A percentile compares a stretch with the other conserved stretches of the same genome.
These are phyloP conservation scores for Tinea semifulvella DNA, from an alignment of 2,888 invertebrate species.

Conservation along the genomic window DNA sequence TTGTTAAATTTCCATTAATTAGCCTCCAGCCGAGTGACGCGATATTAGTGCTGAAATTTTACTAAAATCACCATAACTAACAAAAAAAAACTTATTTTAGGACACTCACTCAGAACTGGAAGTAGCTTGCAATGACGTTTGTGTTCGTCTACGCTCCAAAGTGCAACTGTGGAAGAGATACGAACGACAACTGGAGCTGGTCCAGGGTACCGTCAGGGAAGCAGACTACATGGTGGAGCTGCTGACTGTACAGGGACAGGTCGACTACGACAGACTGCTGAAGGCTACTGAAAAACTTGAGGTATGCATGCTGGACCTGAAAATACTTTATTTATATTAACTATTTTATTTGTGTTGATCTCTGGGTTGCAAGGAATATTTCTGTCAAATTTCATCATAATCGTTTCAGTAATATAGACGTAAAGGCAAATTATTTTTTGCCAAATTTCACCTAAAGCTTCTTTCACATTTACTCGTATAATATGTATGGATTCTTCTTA, in stretches of 20 bases:
- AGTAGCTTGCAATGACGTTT: conserved; percentile 73
- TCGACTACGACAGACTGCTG: conserved; percentile 82
- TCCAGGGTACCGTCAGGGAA: conserved; percentile 84
- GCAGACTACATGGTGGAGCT: conserved; percentile 90
- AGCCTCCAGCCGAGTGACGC: background rate
- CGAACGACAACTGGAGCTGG: conserved; percentile 79
- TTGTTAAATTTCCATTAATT: too few species aligned
- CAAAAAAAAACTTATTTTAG: conserved; percentile 46
- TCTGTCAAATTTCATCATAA: too few species aligned
- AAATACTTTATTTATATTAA: too few species aligned
- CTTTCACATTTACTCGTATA: too few species aligned
- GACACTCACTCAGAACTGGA: conserved; percentile 79
- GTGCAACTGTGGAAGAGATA: conserved; percentile 79
- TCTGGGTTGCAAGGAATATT: too few species aligned
- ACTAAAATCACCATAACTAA: background rate
- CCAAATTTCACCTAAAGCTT: too few species aligned
- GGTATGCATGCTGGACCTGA: too few species aligned
- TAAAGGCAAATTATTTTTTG: too few species aligned
- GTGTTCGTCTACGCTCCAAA: conserved; percentile 71
- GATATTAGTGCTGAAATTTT: background rate
- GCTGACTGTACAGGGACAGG: conserved; percentile 83
- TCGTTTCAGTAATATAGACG: too few species aligned
- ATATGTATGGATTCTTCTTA: too few species aligned
- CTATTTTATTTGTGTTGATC: too few species aligned
- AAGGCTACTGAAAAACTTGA: conserved; percentile 87